These are phyloP conservation scores for Muricea muricata DNA, from an alignment of 92 coral and sea anemone species.

Conservation along the genomic window DNA sequence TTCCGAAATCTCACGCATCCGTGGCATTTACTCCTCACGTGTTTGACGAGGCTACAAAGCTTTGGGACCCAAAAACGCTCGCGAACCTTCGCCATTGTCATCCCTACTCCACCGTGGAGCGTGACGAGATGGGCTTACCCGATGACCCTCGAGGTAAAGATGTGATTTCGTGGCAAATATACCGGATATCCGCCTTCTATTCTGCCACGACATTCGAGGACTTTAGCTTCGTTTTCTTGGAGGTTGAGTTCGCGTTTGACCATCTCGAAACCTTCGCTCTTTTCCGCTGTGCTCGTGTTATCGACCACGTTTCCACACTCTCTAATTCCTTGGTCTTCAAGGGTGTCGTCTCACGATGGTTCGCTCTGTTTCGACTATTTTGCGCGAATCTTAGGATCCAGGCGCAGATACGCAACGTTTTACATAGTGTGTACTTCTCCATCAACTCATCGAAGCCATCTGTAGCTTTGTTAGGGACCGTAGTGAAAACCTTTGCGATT, in stretches of 20 bases:
- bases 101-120: no score
- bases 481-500: slow-evolving; percentile 63
- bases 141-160: slow-evolving; percentile 56
- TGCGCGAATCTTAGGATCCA: slow-evolving; percentile 70
- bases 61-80: slow-evolving; percentile 73
- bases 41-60: slow-evolving; percentile 59
- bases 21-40: no score
- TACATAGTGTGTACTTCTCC: slow-evolving; percentile 66
- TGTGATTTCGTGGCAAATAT: slow-evolving; percentile 57
- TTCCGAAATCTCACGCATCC: slow-evolving; percentile 69
- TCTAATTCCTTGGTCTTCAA: slow-evolving; percentile 55
- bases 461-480: slow-evolving; percentile 43
- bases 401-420: slow-evolving; percentile 69
- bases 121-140: no score
- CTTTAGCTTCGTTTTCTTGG: slow-evolving; percentile 51
- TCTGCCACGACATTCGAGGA: slow-evolving; percentile 69
- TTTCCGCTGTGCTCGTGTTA: slow-evolving; percentile 52
- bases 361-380: slow-evolving; percentile 56
- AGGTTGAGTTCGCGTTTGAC: slow-evolving; percentile 64
- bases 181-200: slow-evolving; percentile 64
- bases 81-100: no score
- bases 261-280: slow-evolving; percentile 31
- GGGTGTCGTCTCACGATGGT: slow-evolving; percentile 41
- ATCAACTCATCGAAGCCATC: slow-evolving; percentile 57
- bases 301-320: slow-evolving; percentile 29